These are phyloP conservation scores for Anhinga rufa DNA, from an alignment of 2,113 vertebrate genomes.

Conservation along the genomic window DNA sequence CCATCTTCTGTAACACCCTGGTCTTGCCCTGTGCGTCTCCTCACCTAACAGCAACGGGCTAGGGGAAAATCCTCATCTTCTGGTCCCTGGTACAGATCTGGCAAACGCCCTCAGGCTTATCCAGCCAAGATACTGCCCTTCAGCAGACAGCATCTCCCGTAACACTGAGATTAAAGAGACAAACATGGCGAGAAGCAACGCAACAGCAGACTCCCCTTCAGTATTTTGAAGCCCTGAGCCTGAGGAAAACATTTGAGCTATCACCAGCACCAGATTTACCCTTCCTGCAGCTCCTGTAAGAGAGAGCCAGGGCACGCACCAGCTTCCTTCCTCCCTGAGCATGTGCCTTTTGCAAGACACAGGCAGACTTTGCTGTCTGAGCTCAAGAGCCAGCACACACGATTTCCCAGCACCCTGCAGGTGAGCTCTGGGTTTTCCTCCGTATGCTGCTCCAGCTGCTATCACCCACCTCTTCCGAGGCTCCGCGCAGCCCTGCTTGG, in stretches of 20 bases:
- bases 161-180: not conserved
- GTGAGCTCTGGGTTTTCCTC: not conserved
- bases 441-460: fast-evolving
- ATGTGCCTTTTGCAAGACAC: fast-evolving
- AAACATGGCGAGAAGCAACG: not conserved
- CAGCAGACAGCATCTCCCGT: not conserved
- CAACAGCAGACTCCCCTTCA: not conserved
- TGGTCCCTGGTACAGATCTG: not conserved
- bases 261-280: not conserved
- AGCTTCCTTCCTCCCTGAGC: not conserved
- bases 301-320: not conserved
- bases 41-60: not conserved
- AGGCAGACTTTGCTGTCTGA: not conserved
- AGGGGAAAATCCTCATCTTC: not conserved
- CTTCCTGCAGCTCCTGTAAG: not conserved
- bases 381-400: not conserved
- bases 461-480: not conserved
- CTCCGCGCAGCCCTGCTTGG: not conserved
- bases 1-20: not conserved
- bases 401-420: not conserved
- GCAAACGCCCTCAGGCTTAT: not conserved
- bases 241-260: not conserved
- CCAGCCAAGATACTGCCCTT: not conserved
- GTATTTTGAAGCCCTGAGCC: not conserved
- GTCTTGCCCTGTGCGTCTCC: fast-evolving